phyloP scores from a whole-genome alignment of 2,797 vertebrate species.

The Acanthis flammea region DNA sequence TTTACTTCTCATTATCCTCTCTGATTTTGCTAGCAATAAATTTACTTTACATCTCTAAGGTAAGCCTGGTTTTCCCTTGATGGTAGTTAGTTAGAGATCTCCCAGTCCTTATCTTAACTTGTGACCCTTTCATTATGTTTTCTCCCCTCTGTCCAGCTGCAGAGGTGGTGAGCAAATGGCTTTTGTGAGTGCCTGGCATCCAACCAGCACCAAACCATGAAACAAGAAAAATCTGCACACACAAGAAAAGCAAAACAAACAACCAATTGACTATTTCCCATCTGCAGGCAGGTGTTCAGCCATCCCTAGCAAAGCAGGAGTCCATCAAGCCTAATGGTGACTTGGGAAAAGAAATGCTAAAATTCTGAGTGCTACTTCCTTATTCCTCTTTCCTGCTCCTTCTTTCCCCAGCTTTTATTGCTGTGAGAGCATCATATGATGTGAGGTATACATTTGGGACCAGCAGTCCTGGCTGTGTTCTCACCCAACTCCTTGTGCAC shows the following conservation, averaged over 20 bases:
- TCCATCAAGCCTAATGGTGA: accelerated
- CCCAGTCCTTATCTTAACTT: too few relatives aligned
- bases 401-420: background rate
- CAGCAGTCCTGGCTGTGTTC: accelerated
- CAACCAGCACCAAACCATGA: background rate
- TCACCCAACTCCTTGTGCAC: background rate
- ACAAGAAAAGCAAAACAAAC: background rate
- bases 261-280: background rate
- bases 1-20: background rate
- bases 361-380: background rate
- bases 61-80: background rate
- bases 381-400: accelerated
- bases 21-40: background rate
- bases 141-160: background rate
- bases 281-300: background rate
- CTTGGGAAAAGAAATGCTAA: background rate
- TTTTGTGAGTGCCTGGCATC: background rate
- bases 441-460: background rate
- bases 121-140: background rate
- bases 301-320: background rate
- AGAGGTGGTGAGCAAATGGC: accelerated
- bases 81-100: background rate
- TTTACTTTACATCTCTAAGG: background rate
- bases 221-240: background rate
- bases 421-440: background rate